phyloP scores from a whole-genome alignment of 2,888 invertebrate genomes.

The Keiferia lycopersicella region DNA sequence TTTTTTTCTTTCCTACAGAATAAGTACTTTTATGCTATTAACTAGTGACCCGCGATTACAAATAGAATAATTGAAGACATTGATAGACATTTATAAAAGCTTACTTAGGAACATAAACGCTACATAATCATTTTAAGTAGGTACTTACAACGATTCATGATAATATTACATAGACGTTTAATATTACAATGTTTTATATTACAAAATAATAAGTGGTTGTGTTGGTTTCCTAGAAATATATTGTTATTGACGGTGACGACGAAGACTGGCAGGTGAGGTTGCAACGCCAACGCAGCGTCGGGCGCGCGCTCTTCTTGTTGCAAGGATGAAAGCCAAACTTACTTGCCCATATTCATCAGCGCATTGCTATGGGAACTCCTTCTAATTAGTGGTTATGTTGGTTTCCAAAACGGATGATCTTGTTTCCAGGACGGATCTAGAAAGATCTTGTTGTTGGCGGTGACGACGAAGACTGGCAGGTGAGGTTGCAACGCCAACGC shows the following conservation, averaged over 20 bases:
- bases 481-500: too few species aligned
- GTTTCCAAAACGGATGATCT: too few species aligned
- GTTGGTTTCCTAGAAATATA: not conserved
- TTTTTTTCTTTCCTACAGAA: too few species aligned
- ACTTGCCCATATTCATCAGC: constrained; percentile 13
- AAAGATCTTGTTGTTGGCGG: too few species aligned
- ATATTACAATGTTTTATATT: not conserved
- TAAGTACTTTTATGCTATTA: too few species aligned
- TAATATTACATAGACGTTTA: not conserved
- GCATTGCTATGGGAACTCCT: not conserved
- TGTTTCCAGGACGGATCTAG: too few species aligned
- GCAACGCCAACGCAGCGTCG: constrained; percentile 9
- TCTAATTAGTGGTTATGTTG: not conserved
- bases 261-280: constrained; percentile 28
- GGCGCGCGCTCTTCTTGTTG: not conserved
- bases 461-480: too few species aligned
- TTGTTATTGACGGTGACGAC: constrained; percentile 39
- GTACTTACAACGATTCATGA: too few species aligned
- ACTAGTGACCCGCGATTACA: too few species aligned
- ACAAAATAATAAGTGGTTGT: not conserved
- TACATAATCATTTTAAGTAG: not conserved
- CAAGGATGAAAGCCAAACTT: constrained; percentile 7
- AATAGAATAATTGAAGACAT: too few species aligned
- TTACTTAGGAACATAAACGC: not conserved
- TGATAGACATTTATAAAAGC: too few species aligned